A percentile compares a stretch with the other conserved stretches of the same genome.
Conservation (phyloP, 2,113 vertebrate genomes). For the Cisticola juncidis region DNA sequence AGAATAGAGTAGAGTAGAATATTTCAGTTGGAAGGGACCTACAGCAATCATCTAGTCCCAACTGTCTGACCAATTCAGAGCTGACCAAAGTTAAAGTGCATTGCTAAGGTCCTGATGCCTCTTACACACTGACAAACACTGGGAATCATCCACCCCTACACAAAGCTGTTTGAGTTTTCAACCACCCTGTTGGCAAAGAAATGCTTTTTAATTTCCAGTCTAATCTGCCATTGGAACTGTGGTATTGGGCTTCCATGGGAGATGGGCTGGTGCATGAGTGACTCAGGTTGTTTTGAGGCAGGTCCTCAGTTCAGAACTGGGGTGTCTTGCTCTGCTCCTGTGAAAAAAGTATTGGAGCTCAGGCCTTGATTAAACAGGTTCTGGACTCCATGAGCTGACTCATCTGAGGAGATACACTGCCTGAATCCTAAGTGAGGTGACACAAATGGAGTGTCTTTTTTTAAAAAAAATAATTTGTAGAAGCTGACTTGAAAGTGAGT, state of each 20-base stretch:
- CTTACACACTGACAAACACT: neutral
- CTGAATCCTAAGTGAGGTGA: neutral
- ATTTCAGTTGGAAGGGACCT: neutral
- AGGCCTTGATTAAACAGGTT: neutral
- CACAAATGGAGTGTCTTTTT: neutral
- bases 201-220: neutral
- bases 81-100: neutral
- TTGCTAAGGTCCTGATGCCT: neutral
- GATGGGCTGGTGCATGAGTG: neutral
- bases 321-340: neutral
- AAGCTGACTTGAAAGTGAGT: neutral
- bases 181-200: neutral
- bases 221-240: neutral
- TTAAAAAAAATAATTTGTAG: neutral
- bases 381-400: neutral
- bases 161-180: neutral
- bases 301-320: neutral
- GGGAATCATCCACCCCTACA: no score
- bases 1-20: neutral
- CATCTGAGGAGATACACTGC: neutral
- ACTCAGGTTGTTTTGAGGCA: neutral
- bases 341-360: neutral
- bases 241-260: neutral
- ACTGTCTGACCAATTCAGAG: neutral
- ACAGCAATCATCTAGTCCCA: neutral